A percentile compares a stretch with the other conserved stretches of the same genome.
These are phyloP conservation scores for Neogobius melanostomus DNA, from an alignment of 2,113 vertebrate species.

Conservation along the genomic window DNA sequence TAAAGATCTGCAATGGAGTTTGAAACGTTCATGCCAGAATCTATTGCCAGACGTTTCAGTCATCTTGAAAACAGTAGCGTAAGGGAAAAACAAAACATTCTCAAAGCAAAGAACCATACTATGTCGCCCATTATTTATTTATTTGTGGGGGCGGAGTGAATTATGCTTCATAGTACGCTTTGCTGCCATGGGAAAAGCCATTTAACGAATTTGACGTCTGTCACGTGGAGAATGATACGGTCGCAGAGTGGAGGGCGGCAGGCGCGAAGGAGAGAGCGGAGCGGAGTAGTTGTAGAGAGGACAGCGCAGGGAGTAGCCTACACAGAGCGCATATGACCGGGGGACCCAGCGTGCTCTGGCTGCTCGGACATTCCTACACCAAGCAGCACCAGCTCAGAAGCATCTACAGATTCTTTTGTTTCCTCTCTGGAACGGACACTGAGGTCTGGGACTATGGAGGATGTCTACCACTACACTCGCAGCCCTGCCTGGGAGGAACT, in stretches of 20 bases:
- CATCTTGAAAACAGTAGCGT: no score
- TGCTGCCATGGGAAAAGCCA: not conserved
- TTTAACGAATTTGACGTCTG: constrained; percentile 61
- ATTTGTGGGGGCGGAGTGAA: no score
- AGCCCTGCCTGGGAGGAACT: constrained; percentile 87
- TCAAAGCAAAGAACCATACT: no score
- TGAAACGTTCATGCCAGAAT: no score
- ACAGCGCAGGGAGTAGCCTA: constrained; percentile 24
- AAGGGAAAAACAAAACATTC: no score
- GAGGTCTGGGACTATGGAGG: constrained; percentile 79
- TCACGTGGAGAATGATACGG: constrained; percentile 68
- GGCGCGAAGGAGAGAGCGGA: constrained; percentile 8
- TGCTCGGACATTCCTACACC: constrained; percentile 37
- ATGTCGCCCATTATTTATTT: no score
- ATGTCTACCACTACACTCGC: constrained; percentile 79
- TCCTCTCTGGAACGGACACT: constrained; percentile 45
- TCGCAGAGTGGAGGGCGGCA: constrained; percentile 28
- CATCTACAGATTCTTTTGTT: constrained; percentile 23
- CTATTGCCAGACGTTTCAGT: no score
- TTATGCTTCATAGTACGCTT: no score
- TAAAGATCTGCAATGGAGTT: no score
- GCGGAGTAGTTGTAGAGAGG: constrained; percentile 21
- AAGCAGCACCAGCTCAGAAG: not conserved
- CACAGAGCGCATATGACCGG: constrained; percentile 31
- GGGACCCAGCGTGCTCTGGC: constrained; percentile 25